These are phyloP conservation scores for Penaeus monodon DNA, from an alignment of 2,888 invertebrate species.

Conservation along the genomic window DNA sequence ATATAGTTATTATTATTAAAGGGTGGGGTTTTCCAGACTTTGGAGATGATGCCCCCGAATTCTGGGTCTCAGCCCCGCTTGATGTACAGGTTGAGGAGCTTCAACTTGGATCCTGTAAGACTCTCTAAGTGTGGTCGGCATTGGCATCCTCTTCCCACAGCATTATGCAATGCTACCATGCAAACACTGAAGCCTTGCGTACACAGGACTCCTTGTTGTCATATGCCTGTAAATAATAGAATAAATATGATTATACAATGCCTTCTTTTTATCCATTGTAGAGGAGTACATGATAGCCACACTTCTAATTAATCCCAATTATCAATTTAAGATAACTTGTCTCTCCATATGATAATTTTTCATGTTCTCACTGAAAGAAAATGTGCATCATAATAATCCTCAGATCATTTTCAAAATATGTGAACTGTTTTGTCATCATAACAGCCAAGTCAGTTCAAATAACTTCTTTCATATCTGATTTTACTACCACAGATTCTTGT, in stretches of 20 bases:
- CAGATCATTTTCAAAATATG: no score
- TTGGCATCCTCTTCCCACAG: constrained; percentile 87
- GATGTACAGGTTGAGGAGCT: constrained; percentile 85
- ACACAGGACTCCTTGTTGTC: constrained; percentile 93
- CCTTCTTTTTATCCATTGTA: background rate
- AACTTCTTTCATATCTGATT: no score
- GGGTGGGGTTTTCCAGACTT: constrained; percentile 64
- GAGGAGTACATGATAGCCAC: no score
- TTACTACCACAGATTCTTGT: no score
- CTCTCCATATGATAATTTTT: no score
- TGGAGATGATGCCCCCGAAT: constrained; percentile 64
- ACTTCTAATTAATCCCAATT: no score
- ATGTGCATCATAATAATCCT: no score
- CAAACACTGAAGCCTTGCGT: constrained; percentile 97
- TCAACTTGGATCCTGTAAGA: constrained; percentile 90
- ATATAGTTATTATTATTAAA: constrained; percentile 33
- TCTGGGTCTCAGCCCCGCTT: constrained; percentile 73
- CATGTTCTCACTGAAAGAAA: no score
- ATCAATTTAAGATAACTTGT: no score
- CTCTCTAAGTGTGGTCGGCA: constrained; percentile 84
- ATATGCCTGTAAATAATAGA: constrained; percentile 77
- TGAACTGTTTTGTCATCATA: no score
- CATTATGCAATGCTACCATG: constrained; percentile 93
- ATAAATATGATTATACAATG: background rate
- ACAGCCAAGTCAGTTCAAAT: no score